Evolutionary conservation across 2,888 invertebrate species (phyloP).

Genomic region (Noctua janthina): DNA sequence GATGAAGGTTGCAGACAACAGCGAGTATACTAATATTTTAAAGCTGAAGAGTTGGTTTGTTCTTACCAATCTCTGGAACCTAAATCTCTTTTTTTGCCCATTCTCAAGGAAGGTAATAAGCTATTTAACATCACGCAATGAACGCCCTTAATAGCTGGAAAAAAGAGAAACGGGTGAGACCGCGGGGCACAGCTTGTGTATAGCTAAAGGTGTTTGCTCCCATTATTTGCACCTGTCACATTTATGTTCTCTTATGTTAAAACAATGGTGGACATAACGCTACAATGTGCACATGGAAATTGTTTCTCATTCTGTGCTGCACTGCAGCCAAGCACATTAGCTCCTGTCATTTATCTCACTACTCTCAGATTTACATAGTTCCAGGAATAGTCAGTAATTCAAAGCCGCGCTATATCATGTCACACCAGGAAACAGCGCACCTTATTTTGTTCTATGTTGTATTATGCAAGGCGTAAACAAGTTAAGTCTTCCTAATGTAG

Average conservation of each 20-base stretch:
- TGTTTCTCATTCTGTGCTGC: conserved; percentile 1
- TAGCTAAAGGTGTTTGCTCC: not conserved
- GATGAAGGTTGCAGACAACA: too few species aligned
- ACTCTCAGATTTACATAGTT: conserved; percentile 60
- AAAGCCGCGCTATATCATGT: conserved; percentile 64
- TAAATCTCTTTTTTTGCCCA: not conserved
- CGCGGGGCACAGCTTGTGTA: not conserved
- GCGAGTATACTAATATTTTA: not conserved
- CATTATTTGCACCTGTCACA: conserved; percentile 31
- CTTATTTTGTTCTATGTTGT: conserved; percentile 56
- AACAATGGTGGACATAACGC: conserved; percentile 3
- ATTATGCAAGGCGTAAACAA: conserved; percentile 35
- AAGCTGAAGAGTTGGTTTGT: not conserved
- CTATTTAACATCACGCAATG: not conserved
- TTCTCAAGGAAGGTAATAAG: not conserved
- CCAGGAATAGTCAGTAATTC: conserved; percentile 67
- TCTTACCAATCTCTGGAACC: not conserved
- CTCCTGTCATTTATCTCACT: conserved; percentile 54
- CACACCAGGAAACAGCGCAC: conserved; percentile 59
- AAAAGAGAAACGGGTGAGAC: not conserved
- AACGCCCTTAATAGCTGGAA: not conserved
- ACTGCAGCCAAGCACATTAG: conserved; percentile 52
- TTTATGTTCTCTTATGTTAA: conserved; percentile 16
- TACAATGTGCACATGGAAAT: conserved; percentile 11
- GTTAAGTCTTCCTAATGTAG: conserved; percentile 31